These are phyloP conservation scores for Patagioenas fasciata DNA, from an alignment of 2,113 vertebrate genomes.

Conservation along the genomic window DNA sequence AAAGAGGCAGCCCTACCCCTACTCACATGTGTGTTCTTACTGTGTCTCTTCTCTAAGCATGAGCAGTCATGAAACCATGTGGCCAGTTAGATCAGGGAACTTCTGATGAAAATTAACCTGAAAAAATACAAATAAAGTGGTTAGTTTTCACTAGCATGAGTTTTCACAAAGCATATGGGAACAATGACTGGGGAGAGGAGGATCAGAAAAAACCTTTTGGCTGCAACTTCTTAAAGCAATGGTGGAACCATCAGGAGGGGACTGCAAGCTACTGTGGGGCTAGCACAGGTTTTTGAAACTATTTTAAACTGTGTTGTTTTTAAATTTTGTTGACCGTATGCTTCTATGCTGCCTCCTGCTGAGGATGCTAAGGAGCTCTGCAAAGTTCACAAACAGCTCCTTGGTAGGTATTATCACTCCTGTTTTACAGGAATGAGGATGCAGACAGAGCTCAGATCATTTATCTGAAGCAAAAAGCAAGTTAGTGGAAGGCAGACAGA, in stretches of 20 bases:
- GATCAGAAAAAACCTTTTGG: neutral
- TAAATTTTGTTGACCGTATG: neutral
- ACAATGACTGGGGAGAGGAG: neutral
- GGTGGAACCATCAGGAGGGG: neutral
- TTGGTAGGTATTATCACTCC: neutral
- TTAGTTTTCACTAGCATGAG: neutral
- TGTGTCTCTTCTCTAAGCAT: neutral
- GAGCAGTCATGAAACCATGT: neutral
- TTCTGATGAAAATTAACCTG: constrained; percentile 18
- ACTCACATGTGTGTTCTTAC: neutral
- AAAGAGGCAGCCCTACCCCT: neutral
- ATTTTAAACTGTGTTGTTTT: neutral
- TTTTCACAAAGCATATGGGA: neutral
- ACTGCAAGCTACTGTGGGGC: fast-evolving
- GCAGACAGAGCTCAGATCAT: neutral
- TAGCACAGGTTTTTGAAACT: neutral
- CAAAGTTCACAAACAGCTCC: neutral
- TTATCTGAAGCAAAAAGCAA: neutral
- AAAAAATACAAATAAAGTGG: constrained; percentile 16
- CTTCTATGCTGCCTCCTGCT: constrained; percentile 24
- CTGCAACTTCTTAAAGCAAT: neutral
- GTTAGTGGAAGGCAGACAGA: neutral
- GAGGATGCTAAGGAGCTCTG: constrained; percentile 41
- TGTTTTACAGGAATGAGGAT: neutral
- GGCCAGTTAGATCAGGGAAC: neutral